A percentile compares a stretch with the other conserved stretches of the same genome.
Evolutionary conservation across 2,888 invertebrate species (phyloP).

Genomic region (Hyposoter dolosus): DNA sequence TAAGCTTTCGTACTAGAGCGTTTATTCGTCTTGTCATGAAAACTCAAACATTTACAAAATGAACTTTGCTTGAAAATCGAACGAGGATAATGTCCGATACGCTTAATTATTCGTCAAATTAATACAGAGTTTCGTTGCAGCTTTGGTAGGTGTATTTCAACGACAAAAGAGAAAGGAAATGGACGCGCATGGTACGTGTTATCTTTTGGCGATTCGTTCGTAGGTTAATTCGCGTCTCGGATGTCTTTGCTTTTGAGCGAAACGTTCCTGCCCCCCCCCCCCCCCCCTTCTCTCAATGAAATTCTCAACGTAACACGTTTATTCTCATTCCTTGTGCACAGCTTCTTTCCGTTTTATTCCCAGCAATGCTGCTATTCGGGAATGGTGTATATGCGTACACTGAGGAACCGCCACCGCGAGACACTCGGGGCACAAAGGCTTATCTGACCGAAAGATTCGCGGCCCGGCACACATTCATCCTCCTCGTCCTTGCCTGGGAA

Average conservation of each 20-base stretch:
- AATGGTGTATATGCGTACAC: neutral
- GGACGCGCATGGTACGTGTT: constrained; percentile 19
- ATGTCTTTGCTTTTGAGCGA: constrained; percentile 60
- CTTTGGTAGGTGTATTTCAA: neutral
- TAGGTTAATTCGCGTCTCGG: constrained; percentile 55
- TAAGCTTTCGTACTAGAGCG: neutral
- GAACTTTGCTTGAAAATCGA: neutral
- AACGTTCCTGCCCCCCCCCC: neutral
- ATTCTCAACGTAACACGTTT: constrained; percentile 39
- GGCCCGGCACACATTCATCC: constrained; percentile 73
- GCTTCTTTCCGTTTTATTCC: constrained; percentile 61
- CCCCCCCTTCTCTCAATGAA: constrained; percentile 13
- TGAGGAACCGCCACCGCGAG: constrained; percentile 42
- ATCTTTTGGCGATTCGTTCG: constrained; percentile 53
- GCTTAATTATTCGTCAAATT: neutral
- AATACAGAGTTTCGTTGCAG: neutral
- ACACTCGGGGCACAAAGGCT: constrained; percentile 73
- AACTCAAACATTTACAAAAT: neutral
- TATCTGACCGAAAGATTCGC: constrained; percentile 83
- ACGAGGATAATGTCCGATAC: neutral
- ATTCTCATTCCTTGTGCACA: constrained; percentile 35
- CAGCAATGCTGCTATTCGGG: constrained; percentile 69
- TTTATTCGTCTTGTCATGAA: neutral
- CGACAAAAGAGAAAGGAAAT: neutral
- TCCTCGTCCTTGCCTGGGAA: constrained; percentile 72